Evolutionary conservation across 2,113 vertebrate genomes (phyloP), one percentile per base, ranked within the genome.

Genomic region (Oceanodroma tethys): DNA sequence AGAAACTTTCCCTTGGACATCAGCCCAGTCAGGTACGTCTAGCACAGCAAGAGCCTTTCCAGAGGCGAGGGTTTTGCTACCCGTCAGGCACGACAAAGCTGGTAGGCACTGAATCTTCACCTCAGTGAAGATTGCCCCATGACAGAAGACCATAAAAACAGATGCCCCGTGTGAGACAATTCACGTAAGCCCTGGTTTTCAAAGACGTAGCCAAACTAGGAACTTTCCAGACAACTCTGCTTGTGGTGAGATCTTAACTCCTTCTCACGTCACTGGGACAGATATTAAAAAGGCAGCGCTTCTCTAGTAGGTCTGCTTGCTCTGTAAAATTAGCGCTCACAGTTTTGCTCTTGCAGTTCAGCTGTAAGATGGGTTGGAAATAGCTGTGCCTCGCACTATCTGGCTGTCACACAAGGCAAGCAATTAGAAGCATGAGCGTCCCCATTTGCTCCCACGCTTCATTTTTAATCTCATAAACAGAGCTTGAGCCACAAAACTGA

Each of bases 381-480:
- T 88, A 82, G 66, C 88, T 86, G 53, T 70, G 75, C 76, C 74
- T 96, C 20, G 0, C 62, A 45, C 84, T 91, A 22, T 85, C 52
- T 90, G 68, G 74, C 73, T 91, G 83, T 68, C 26, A 7, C 83
- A 81, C 70, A 90, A 79, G 73, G 75, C 71, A 94, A 84, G 86
- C 70, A 87, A 88, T 95, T 93, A 93, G 88, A 91, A 95, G 73
- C 47, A 68, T 48, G 75, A 75, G 48, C 2, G 10, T 86, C 92
- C 88, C 70, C 65, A 93, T 94, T 92, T 91, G 60, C 36, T 94
- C 76, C 83, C 65, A 66, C 23, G 6, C 53, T 65, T 79, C 27
- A 75, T 56, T 81, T 95, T 90, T 81, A 88, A 79, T 89, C 84
- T 88, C 70, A 81, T 45, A 72, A 96, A 72, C 53, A 95, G 67